phyloP scores from a whole-genome alignment of 2,888 invertebrate species.

The Hipparchia semele region DNA sequence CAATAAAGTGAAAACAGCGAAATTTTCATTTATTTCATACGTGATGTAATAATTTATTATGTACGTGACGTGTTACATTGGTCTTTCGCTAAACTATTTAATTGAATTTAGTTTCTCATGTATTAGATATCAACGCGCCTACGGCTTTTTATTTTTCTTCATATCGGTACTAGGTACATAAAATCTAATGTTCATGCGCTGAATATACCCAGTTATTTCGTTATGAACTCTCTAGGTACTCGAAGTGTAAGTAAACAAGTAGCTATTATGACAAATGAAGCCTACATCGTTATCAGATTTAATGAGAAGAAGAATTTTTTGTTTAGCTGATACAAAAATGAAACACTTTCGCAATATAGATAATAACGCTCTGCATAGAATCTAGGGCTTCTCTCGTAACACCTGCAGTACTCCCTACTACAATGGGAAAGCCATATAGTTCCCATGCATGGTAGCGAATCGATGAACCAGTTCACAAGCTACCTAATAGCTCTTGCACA shows the following conservation, averaged over 20 bases:
- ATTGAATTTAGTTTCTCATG: not conserved
- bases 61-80: not conserved
- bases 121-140: conserved; percentile 23
- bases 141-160: not conserved
- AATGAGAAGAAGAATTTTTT: not conserved
- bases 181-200: too few species aligned
- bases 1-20: conserved; percentile 19
- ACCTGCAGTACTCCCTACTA: not conserved
- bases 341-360: not conserved
- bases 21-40: conserved; percentile 18
- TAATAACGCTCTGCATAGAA: not conserved
- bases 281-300: too few species aligned
- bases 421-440: conserved; percentile 28
- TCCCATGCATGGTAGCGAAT: conserved; percentile 30
- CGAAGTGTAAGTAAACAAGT: too few species aligned
- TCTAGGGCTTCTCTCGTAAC: conserved; percentile 8
- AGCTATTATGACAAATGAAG: too few species aligned
- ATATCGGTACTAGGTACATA: too few species aligned
- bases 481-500: conserved; percentile 25
- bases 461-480: conserved; percentile 38
- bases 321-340: not conserved
- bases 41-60: conserved; percentile 14
- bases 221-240: too few species aligned
- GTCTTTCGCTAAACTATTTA: not conserved
- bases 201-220: too few species aligned